Base-by-base conservation (phyloP, 35 echinoderm and acorn worm species). In the Lytechinus pictus region DNA sequence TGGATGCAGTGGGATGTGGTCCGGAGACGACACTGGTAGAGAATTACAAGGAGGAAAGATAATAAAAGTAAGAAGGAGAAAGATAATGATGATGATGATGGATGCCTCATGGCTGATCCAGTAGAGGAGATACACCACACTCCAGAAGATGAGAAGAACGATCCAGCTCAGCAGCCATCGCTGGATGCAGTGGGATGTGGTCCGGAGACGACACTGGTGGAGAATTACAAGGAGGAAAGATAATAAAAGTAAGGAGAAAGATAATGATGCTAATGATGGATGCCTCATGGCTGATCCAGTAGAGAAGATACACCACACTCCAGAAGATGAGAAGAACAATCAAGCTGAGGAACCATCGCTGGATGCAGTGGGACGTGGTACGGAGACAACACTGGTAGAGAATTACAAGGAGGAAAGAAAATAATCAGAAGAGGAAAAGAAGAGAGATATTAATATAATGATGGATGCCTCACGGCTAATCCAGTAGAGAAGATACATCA, bases 281-380 rank as follows among this genome's bases (percentile, higher is more conserved):
- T 61, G 98, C 98, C 33, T 99, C 97, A 54, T 97, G 97, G 58
- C 95, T 94, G 52, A 97, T 97, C 98, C 98, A 99, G 95, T 97
- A 99, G 44, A 99, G 61, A 6, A 99, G 95, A 57, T 99, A 99
- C n/a, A 97, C 87, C 0, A 97, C 92, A 96, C 98, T 99, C 98
- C 98, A 99, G 12, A 96, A 93, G 27, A 97, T 95, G 4, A 97
- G 94, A 3, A 99, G 61, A 44, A 97, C 56, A 13, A 97, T 96
- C 97, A 97, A 97, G 89, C 92, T 94, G 0, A 96, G 92, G 21
- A 99, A 28, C 98, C 98, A 97, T 3, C 98, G 96, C 86, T 99
- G 98, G 16, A 99, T 94, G 95, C 92, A 94, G 14, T 94, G 86
- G 1, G 98, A 99, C 0, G 98, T 99, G 51, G 98, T 99, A 24